phyloP scores from a whole-genome alignment of 2,888 invertebrate species.

The Agonopterix subpropinquella region DNA sequence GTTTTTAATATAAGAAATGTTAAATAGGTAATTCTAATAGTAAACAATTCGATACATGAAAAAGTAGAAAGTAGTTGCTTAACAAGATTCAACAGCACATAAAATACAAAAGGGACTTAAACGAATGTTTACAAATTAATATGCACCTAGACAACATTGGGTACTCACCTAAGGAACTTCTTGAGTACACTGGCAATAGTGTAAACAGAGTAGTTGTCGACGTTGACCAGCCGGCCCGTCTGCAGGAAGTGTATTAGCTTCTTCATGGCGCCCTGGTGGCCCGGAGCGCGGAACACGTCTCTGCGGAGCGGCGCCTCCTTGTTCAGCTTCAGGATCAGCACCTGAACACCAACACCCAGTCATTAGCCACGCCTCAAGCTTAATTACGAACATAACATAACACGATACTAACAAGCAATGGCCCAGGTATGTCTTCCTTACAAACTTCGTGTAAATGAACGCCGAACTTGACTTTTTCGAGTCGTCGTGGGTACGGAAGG shows the following conservation, averaged over 20 bases:
- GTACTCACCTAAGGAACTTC: constrained; percentile 86
- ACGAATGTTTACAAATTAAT: too few species aligned
- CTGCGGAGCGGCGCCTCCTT: constrained; percentile 95
- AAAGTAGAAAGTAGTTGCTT: too few species aligned
- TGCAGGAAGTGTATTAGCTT: constrained; percentile 94
- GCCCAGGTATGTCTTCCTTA: constrained; percentile 96
- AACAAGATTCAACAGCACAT: too few species aligned
- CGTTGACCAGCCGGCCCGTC: constrained; percentile 91
- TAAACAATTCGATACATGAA: too few species aligned
- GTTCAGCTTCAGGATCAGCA: constrained; percentile 93
- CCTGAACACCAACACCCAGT: constrained; percentile 54
- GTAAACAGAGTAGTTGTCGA: constrained; percentile 96
- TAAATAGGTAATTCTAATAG: too few species aligned
- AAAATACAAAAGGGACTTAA: too few species aligned
- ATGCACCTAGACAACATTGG: too few species aligned
- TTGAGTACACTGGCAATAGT: constrained; percentile 99
- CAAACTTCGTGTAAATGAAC: constrained; percentile 94
- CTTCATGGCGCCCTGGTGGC: constrained; percentile 96
- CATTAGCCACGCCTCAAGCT: not conserved
- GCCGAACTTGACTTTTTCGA: constrained; percentile 97
- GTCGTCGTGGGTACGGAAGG: constrained; percentile 86
- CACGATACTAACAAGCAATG: constrained; percentile 85
- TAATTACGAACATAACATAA: not conserved
- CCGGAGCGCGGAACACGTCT: constrained; percentile 96
- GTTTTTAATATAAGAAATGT: too few species aligned